Base-by-base conservation (phyloP, 2,888 invertebrate genomes). In the Cheilosia scutellata region DNA sequence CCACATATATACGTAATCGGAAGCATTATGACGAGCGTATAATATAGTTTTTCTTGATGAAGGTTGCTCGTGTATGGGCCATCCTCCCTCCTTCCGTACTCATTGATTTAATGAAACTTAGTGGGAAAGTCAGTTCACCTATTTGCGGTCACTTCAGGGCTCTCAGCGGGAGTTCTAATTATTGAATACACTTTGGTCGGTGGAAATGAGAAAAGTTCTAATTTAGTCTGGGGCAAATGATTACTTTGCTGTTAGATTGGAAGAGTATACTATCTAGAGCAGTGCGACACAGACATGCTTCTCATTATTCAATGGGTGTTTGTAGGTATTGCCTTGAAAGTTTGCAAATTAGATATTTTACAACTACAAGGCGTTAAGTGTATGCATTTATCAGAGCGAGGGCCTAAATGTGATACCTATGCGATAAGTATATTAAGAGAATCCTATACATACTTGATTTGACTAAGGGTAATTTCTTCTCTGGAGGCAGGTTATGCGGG, bases 151-250 rank as follows among this genome's bases (percentile, higher is more conserved):
- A 62, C 47, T 72, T 57, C 49, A 29, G 68, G 40, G 60, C 29
- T 44, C 68, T 57, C 58, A 25, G 78, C 42, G 49, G 40, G 68
- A 74, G 68, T 68, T 83, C 72, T 83, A 83, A 83, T 83, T 83
- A 83, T 83, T 83, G 82, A 77, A 82, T 77, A 65, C 66, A 72
- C 82, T 68, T 63, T 57, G 62, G 62, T 63, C 25, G 31, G 44
- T 63, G 70, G 55, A 78, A 83, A 83, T 83, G 83, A 78, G 83
- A 83, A 83, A 83, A 83, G 78, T 83, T 83, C 63, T 83, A 83
- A 83, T 83, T 62, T 44, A 78, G 47, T 78, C 72, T 57, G 33
- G 47, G 40, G 49, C 25, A 78, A 74, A 68, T 78, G 78, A 74
- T 83, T 83, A 78, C 68, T 78, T 72, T 77, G 65, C 25, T 53